phyloP scores from a whole-genome alignment of 2,113 vertebrate genomes.

The Mus spicilegus region DNA sequence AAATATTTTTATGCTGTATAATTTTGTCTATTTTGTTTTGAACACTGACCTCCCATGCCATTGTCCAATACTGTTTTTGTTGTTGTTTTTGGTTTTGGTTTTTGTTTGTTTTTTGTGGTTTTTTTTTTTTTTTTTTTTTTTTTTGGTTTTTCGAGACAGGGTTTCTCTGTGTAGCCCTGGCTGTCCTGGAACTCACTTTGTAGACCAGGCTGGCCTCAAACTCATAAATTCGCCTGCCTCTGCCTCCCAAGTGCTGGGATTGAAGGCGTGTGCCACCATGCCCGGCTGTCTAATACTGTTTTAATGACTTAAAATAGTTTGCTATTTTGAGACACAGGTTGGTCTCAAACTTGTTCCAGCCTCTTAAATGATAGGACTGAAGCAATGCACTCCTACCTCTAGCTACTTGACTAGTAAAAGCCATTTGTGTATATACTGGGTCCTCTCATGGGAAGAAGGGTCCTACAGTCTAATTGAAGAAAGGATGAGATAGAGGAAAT shows the following conservation, averaged over 20 bases:
- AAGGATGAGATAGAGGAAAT: neutral
- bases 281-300: slow-evolving; percentile 21
- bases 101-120: too few relatives aligned
- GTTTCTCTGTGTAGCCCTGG: too few relatives aligned
- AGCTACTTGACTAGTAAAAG: slow-evolving; percentile 22
- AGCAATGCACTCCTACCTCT: neutral
- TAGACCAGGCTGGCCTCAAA: too few relatives aligned
- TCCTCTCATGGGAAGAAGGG: slow-evolving; percentile 32
- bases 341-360: neutral
- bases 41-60: neutral
- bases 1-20: neutral
- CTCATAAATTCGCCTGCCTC: too few relatives aligned
- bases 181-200: too few relatives aligned
- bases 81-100: too few relatives aligned
- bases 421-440: slow-evolving; percentile 14
- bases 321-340: neutral
- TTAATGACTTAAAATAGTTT: neutral
- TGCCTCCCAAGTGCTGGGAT: too few relatives aligned
- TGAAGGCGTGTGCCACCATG: too few relatives aligned
- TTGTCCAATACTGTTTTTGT: slow-evolving; percentile 42
- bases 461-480: neutral
- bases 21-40: slow-evolving; percentile 13
- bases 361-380: neutral
- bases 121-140: too few relatives aligned
- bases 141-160: too few relatives aligned